phyloP scores from a whole-genome alignment of 1,140 invertebrate species.

The Gonatopus flavifemur region DNA sequence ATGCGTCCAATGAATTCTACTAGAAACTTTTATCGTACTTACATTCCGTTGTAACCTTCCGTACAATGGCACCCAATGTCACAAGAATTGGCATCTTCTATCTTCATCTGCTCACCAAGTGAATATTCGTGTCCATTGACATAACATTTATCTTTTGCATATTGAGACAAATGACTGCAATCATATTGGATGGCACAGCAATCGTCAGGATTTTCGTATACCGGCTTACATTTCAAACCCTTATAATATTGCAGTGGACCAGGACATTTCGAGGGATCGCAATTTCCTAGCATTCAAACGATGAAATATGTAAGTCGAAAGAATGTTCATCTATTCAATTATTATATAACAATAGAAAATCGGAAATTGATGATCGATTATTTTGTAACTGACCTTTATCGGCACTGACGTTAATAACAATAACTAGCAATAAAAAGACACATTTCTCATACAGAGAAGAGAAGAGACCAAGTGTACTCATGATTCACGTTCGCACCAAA shows the following conservation, averaged over 20 bases:
- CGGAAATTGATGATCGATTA: background rate
- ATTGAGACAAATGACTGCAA: constrained; percentile 17
- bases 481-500: constrained; percentile 2
- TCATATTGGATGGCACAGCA: constrained; percentile 30
- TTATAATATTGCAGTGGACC: constrained; percentile 27
- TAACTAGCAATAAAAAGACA: background rate
- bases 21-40: too few species aligned
- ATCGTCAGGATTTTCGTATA: constrained; percentile 23
- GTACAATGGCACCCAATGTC: constrained; percentile 19
- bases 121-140: constrained; percentile 25
- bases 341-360: background rate
- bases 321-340: background rate
- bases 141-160: constrained; percentile 26
- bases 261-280: constrained; percentile 21
- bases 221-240: constrained; percentile 17
- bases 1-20: too few species aligned
- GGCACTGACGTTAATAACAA: background rate
- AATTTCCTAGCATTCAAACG: constrained; percentile 10
- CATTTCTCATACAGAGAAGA: background rate
- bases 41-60: background rate
- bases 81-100: constrained; percentile 25
- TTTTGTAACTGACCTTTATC: constrained; percentile 6
- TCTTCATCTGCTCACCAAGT: constrained; percentile 18
- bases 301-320: background rate
- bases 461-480: background rate